Percentiles rank a stretch among this genome's conserved stretches.
Evolutionary conservation across 2,797 vertebrate genomes (phyloP).

Genomic region (Pelobates cultripes): DNA sequence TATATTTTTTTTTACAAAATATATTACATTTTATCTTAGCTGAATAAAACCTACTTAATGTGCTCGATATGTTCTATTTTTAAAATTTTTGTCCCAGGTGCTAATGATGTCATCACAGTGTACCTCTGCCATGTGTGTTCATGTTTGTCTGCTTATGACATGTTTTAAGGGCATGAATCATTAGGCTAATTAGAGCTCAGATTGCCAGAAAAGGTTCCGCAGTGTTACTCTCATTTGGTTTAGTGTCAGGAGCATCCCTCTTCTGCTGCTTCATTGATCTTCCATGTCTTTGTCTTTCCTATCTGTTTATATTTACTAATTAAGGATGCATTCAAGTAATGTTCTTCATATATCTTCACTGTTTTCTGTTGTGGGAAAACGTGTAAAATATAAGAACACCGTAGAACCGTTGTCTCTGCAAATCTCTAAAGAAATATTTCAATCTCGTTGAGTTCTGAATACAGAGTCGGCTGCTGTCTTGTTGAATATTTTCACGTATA

Average conservation of each 20-base stretch:
- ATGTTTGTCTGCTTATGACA: slow-evolving; percentile 9
- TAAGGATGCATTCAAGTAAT: slow-evolving; percentile 30
- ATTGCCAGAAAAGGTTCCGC: slow-evolving; percentile 11
- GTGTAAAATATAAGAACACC: background rate
- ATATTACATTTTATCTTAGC: too few relatives aligned
- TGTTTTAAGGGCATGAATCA: slow-evolving; percentile 36
- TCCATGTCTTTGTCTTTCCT: slow-evolving; percentile 23
- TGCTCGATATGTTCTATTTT: background rate
- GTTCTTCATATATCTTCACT: background rate
- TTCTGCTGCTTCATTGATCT: slow-evolving; percentile 46
- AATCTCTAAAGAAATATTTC: too few relatives aligned
- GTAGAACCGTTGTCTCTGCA: background rate
- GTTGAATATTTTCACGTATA: too few relatives aligned
- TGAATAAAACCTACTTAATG: background rate
- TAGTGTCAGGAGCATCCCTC: slow-evolving; percentile 19
- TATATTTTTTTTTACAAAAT: too few relatives aligned
- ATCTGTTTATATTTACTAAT: slow-evolving; percentile 33
- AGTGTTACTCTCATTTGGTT: slow-evolving; percentile 31
- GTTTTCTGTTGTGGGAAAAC: background rate
- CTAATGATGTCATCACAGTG: slow-evolving; percentile 35
- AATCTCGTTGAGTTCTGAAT: too few relatives aligned
- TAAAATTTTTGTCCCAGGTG: slow-evolving; percentile 19
- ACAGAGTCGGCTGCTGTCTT: too few relatives aligned
- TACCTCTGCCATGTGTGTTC: slow-evolving; percentile 17
- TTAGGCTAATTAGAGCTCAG: slow-evolving; percentile 41